These are phyloP conservation scores for Temnothorax longispinosus DNA, from an alignment of 1,140 invertebrate species.

Conservation along the genomic window DNA sequence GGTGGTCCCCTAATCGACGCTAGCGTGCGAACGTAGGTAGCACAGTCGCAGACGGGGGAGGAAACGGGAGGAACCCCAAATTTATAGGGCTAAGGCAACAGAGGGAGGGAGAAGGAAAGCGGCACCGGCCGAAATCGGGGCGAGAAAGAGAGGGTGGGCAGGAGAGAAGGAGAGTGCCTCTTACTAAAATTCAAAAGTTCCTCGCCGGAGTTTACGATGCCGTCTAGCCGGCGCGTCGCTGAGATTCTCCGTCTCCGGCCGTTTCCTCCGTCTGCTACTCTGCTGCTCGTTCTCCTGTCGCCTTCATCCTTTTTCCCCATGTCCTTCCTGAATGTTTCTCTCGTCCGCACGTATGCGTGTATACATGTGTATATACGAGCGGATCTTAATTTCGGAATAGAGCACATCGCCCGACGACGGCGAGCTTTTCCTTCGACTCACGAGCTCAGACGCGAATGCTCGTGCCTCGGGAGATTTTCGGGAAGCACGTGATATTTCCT, in stretches of 20 bases:
- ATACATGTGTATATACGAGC: neutral
- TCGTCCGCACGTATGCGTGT: neutral
- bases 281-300: conserved; percentile 20
- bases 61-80: conserved; percentile 77
- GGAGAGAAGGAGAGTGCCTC: conserved; percentile 64
- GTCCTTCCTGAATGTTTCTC: conserved; percentile 49
- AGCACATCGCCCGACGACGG: neutral
- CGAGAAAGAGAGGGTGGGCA: conserved; percentile 9
- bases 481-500: neutral
- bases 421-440: neutral
- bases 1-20: conserved; percentile 60
- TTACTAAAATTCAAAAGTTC: conserved; percentile 84
- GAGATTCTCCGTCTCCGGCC: conserved; percentile 65
- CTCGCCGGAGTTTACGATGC: conserved; percentile 81
- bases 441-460: neutral
- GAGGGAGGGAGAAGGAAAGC: neutral
- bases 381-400: conserved; percentile 24
- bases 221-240: conserved; percentile 82
- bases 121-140: conserved; percentile 5
- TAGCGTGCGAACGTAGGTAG: conserved; percentile 23
- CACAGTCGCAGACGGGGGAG: conserved; percentile 8
- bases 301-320: conserved; percentile 18
- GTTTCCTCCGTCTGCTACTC: conserved; percentile 54
- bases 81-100: conserved; percentile 76
- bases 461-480: neutral